These are phyloP conservation scores for Luidia sarsii DNA, from an alignment of 53 echinoderm and acorn worm species.

Conservation along the genomic window DNA sequence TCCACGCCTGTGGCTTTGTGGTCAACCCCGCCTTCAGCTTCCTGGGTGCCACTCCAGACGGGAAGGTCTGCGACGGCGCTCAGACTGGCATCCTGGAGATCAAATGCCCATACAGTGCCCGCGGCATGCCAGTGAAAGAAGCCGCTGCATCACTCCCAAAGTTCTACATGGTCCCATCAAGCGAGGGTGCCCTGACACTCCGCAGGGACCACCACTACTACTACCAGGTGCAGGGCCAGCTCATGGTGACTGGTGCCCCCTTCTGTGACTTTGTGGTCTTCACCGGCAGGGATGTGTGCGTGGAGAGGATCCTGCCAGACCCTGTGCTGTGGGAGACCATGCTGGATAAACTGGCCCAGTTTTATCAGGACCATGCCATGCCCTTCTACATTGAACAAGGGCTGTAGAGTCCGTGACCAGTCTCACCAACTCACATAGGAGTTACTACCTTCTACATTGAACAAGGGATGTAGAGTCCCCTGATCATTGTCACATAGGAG, in stretches of 20 bases:
- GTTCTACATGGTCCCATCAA: conserved; percentile 8
- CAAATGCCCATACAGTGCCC: conserved; percentile 22
- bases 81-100: conserved; percentile 11
- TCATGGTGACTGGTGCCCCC: conserved; percentile 14
- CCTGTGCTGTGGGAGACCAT: background rate
- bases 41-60: conserved; percentile 8
- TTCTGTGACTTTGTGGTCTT: conserved; percentile 30
- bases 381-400: background rate
- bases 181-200: background rate
- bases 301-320: conserved; percentile 9
- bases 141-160: background rate
- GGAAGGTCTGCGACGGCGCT: background rate
- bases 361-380: conserved; percentile 7
- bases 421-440: no score
- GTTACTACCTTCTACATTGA: no score
- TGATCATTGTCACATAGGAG: no score
- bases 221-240: conserved; percentile 16
- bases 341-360: conserved; percentile 7
- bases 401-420: background rate
- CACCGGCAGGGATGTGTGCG: background rate
- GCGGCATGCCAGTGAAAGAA: background rate
- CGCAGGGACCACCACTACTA: background rate
- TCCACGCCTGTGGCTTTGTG: conserved; percentile 6
- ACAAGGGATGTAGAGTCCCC: no score
- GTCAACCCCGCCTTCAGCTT: conserved; percentile 1